Conservation (phyloP, 2,888 invertebrate species). For the Lasioglossum vierecki region DNA sequence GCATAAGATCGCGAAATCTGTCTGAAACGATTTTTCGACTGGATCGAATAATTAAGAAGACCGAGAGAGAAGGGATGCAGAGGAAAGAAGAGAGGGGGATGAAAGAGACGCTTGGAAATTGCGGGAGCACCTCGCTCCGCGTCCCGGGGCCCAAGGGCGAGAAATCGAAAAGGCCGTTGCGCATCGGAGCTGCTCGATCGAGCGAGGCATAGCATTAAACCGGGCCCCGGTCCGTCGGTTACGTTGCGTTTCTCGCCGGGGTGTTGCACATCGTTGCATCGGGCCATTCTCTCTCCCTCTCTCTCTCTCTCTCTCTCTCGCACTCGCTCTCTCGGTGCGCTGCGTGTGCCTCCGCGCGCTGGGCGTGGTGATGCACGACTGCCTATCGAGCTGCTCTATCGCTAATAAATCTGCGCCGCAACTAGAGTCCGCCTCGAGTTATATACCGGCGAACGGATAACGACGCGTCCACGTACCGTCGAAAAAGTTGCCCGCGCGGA, state of each 20-base stretch:
- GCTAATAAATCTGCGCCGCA: constrained; percentile 82
- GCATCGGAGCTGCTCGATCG: constrained; percentile 52
- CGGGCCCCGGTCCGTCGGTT: constrained; percentile 26
- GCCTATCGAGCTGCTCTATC: constrained; percentile 80
- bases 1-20: background rate
- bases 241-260: constrained; percentile 53
- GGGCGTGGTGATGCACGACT: constrained; percentile 82
- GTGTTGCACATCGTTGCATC: constrained; percentile 55
- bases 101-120: constrained; percentile 44
- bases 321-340: constrained; percentile 7
- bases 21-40: constrained; percentile 1
- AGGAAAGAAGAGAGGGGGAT: background rate
- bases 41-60: constrained; percentile 1
- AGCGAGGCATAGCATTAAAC: constrained; percentile 63
- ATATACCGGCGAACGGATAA: constrained; percentile 66
- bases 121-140: constrained; percentile 46
- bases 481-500: constrained; percentile 49
- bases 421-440: constrained; percentile 81
- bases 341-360: constrained; percentile 64
- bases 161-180: constrained; percentile 46
- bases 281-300: background rate
- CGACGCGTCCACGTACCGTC: constrained; percentile 62
- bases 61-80: too few relatives aligned
- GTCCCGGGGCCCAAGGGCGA: constrained; percentile 48
- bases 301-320: background rate